These are phyloP conservation scores for Neoitamus cyanurus DNA, from an alignment of 2,888 invertebrate genomes.

Conservation along the genomic window DNA sequence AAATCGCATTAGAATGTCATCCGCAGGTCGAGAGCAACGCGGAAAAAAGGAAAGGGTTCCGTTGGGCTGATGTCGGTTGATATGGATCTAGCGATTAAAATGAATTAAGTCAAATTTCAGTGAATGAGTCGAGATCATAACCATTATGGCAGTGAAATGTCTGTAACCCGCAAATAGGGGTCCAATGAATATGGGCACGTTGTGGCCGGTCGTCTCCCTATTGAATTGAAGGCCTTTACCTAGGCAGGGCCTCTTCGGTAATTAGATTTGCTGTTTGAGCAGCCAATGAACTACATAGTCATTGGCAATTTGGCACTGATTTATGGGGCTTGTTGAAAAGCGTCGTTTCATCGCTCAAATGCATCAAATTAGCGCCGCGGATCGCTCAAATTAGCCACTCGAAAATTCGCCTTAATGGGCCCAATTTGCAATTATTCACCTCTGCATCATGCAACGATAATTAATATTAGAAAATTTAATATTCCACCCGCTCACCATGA, in stretches of 20 bases:
- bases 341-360: neutral
- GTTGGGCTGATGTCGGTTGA: constrained; percentile 10
- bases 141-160: neutral
- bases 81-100: constrained; percentile 30
- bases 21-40: neutral
- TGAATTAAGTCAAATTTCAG: constrained; percentile 40
- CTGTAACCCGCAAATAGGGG: neutral
- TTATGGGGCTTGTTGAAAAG: neutral
- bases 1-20: constrained; percentile 64
- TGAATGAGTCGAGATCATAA: constrained; percentile 30
- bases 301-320: neutral
- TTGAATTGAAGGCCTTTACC: neutral
- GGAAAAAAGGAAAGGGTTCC: neutral
- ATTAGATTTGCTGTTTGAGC: neutral
- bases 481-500: constrained; percentile 27
- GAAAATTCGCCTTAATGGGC: constrained; percentile 4
- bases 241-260: neutral
- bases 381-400: constrained; percentile 1
- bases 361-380: constrained; percentile 6
- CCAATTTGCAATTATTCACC: neutral
- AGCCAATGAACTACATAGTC: neutral
- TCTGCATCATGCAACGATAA: constrained; percentile 23
- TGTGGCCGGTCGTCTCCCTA: neutral
- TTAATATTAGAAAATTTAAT: constrained; percentile 28
- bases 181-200: neutral